Evolutionary conservation across 1,140 invertebrate species (phyloP).

Genomic region (Scaptomyza montana): DNA sequence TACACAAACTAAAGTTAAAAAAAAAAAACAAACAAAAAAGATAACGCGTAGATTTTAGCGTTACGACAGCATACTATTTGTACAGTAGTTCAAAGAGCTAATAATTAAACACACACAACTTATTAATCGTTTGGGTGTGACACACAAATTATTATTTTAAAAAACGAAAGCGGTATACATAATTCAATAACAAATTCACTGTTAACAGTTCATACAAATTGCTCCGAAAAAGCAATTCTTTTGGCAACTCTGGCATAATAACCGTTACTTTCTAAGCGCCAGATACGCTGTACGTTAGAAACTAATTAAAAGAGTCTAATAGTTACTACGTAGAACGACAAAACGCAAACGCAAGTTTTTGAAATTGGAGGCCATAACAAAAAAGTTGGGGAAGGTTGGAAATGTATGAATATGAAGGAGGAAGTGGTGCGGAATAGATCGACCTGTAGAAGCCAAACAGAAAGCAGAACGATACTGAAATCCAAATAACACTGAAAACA

Average conservation of each 20-base stretch:
- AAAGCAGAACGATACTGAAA: conserved; percentile 28
- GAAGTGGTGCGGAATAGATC: neutral
- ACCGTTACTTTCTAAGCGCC: conserved; percentile 59
- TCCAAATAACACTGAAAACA: conserved; percentile 37
- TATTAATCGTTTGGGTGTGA: conserved; percentile 45
- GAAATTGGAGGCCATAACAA: conserved; percentile 32
- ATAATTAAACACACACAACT: conserved; percentile 20
- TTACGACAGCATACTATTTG: conserved; percentile 38
- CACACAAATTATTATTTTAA: conserved; percentile 22
- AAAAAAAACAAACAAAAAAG: conserved; percentile 5
- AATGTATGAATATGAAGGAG: neutral
- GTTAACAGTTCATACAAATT: conserved; percentile 71
- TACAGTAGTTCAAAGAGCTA: conserved; percentile 42
- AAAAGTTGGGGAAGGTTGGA: conserved; percentile 10
- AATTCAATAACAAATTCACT: conserved; percentile 63
- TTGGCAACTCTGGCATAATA: conserved; percentile 55
- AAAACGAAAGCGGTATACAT: conserved; percentile 11
- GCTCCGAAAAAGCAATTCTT: conserved; percentile 28
- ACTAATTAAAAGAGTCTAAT: conserved; percentile 52
- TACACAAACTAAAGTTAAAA: conserved; percentile 7
- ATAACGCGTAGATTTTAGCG: conserved; percentile 34
- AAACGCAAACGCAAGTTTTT: conserved; percentile 15
- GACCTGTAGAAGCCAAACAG: conserved; percentile 33
- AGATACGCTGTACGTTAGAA: conserved; percentile 31
- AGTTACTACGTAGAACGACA: conserved; percentile 19